Evolutionary conservation across 2,797 vertebrate species (phyloP), one percentile per base, ranked within the genome.

Genomic region (Tokudaia muenninki): DNA sequence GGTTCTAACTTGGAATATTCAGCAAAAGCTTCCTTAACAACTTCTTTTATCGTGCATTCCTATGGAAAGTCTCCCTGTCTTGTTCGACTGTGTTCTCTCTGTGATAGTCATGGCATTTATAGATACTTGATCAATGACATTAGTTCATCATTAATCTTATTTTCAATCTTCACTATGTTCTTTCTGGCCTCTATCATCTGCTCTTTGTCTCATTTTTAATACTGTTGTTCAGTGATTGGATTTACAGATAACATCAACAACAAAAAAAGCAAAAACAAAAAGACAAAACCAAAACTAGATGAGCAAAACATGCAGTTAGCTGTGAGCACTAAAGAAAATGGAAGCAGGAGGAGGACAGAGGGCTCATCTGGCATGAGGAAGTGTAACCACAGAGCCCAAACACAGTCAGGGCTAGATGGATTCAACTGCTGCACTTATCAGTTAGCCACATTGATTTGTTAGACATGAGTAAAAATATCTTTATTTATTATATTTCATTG

Each of bases 1-100:
- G 91, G 52, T 84, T 96, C 55, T 78, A 50, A 26, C 37, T 97
- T 94, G 91, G 41, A 16, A 63, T 87, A 57, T 83, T n/a, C 89
- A 91, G 22, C 52, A 72, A 93, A 96, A 41, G 47, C 17, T 94
- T 79, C 61, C 19, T 70, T 79, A 44, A 65, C 17, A 77, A 90
- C 29, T 94, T 81, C 52, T 90, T 91, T 12, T 79, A 87, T 57
- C n/a, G 29, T 92, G 5, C 4, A 55, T 61, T 84, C 19, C 7
- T 6, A 2, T 77, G n/a, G 26, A 90, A 97, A 95, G 9, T 47
- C 44, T 2, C 24, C 87, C 44, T 95, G 7, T 83, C 26, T 94
- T 88, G 37, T 10, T 63, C 2, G 81, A 65, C 11, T 77, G 12
- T 26, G 3, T 91, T 90, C 31, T 92, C 24, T 57, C 44, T 92